Conservation (phyloP, 2,888 invertebrate species). For the Eurytoma adleriae region DNA sequence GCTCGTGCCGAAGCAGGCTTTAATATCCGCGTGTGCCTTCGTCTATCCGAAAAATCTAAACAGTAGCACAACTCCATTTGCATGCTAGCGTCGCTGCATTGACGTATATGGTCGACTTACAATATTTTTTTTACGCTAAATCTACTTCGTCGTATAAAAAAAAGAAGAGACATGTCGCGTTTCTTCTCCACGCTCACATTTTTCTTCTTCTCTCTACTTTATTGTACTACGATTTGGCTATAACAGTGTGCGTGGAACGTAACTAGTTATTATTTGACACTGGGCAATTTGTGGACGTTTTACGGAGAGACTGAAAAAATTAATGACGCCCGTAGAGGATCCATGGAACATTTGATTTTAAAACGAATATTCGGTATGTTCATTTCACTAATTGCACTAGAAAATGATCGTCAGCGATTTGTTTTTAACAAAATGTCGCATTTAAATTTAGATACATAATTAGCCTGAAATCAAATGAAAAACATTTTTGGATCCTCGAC, state of each 20-base stretch:
- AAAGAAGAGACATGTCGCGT: slow-evolving; percentile 46
- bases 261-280: slow-evolving; percentile 67
- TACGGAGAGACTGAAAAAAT: slow-evolving; percentile 47
- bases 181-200: slow-evolving; percentile 1
- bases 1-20: neutral
- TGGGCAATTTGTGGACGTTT: slow-evolving; percentile 58
- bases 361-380: slow-evolving; percentile 4
- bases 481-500: slow-evolving; percentile 11
- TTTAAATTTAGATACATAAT: too few species aligned
- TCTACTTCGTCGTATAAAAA: slow-evolving; percentile 43
- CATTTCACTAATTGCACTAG: slow-evolving; percentile 16
- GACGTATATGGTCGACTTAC: slow-evolving; percentile 32
- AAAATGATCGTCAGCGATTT: neutral
- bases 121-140: slow-evolving; percentile 35
- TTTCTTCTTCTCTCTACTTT: slow-evolving; percentile 62
- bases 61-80: slow-evolving; percentile 1
- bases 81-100: slow-evolving; percentile 15
- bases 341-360: slow-evolving; percentile 14
- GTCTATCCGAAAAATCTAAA: neutral
- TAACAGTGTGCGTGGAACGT: slow-evolving; percentile 64
- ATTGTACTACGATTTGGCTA: slow-evolving; percentile 73
- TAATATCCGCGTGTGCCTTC: neutral
- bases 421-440: too few species aligned
- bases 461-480: too few species aligned
- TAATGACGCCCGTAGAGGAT: slow-evolving; percentile 22